These are phyloP conservation scores for Taenioides sp. DNA, from an alignment of 2,797 vertebrate genomes.

Conservation along the genomic window DNA sequence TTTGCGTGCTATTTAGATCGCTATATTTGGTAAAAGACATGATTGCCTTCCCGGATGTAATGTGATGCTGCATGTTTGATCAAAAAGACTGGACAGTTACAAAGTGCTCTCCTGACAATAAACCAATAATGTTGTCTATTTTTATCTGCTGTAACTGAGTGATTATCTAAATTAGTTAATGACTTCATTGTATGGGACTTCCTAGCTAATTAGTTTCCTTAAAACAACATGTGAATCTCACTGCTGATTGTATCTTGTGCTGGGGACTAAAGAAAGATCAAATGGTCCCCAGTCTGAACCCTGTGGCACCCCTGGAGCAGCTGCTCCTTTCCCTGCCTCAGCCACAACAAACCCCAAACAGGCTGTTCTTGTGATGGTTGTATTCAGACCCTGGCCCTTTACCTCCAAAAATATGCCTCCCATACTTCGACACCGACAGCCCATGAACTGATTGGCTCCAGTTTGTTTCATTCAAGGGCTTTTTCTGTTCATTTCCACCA, in stretches of 20 bases:
- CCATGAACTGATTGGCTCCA: background rate
- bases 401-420: slow-evolving; percentile 51
- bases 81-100: slow-evolving; percentile 31
- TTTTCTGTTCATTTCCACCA: background rate
- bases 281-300: slow-evolving; percentile 7
- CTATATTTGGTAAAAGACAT: slow-evolving; percentile 28
- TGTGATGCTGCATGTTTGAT: slow-evolving; percentile 57
- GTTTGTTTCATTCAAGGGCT: slow-evolving; percentile 20
- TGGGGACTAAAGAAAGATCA: slow-evolving; percentile 16
- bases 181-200: background rate
- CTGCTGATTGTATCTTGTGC: background rate
- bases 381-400: slow-evolving; percentile 46
- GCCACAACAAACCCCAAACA: slow-evolving; percentile 59
- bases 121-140: slow-evolving; percentile 70
- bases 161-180: slow-evolving; percentile 6
- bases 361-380: slow-evolving; percentile 45
- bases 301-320: slow-evolving; percentile 36
- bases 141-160: slow-evolving; percentile 41
- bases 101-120: slow-evolving; percentile 25
- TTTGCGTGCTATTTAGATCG: slow-evolving; percentile 33
- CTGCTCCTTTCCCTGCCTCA: slow-evolving; percentile 47
- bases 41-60: slow-evolving; percentile 35
- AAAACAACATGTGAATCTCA: background rate
- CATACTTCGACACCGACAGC: slow-evolving; percentile 38
- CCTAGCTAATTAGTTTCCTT: slow-evolving; percentile 1